These are phyloP conservation scores for Zosterops pallidus DNA, from an alignment of 2,113 vertebrate genomes.

Conservation along the genomic window DNA sequence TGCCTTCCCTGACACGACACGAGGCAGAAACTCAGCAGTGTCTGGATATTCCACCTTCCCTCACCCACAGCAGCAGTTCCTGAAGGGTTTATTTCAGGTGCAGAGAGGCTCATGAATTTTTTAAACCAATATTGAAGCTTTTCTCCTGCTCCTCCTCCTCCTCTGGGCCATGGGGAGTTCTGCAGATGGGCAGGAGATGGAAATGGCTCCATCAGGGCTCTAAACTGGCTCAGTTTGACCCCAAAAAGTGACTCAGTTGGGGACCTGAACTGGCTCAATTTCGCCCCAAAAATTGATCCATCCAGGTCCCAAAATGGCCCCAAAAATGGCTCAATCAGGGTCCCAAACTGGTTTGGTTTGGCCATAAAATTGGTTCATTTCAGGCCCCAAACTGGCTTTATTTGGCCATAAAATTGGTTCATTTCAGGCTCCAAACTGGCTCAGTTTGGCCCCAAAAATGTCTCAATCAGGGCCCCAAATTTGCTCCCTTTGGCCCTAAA, in stretches of 20 bases:
- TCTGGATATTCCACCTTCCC: not conserved
- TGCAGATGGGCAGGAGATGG: not conserved
- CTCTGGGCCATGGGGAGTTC: rapidly evolving
- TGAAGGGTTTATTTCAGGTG: not conserved
- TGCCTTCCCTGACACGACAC: not conserved
- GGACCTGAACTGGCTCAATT: not conserved
- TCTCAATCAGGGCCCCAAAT: too few relatives aligned
- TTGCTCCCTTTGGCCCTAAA: too few relatives aligned
- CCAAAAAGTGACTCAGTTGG: not conserved
- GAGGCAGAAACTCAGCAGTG: not conserved
- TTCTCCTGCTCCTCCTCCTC: not conserved
- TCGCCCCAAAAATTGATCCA: too few relatives aligned
- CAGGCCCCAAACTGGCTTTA: too few relatives aligned
- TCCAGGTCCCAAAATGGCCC: too few relatives aligned
- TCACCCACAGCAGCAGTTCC: not conserved
- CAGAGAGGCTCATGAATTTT: not conserved
- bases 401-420: not conserved
- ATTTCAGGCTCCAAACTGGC: too few relatives aligned
- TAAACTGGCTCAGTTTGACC: not conserved
- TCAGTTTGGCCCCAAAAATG: too few relatives aligned
- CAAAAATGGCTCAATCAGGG: too few relatives aligned
- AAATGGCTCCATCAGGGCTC: not conserved
- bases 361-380: not conserved
- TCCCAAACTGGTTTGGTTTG: not conserved
- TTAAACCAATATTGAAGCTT: not conserved